Percentiles rank a stretch among this genome's conserved stretches.
These are phyloP conservation scores for Microplitis mediator DNA, from an alignment of 1,140 invertebrate genomes.

Conservation along the genomic window DNA sequence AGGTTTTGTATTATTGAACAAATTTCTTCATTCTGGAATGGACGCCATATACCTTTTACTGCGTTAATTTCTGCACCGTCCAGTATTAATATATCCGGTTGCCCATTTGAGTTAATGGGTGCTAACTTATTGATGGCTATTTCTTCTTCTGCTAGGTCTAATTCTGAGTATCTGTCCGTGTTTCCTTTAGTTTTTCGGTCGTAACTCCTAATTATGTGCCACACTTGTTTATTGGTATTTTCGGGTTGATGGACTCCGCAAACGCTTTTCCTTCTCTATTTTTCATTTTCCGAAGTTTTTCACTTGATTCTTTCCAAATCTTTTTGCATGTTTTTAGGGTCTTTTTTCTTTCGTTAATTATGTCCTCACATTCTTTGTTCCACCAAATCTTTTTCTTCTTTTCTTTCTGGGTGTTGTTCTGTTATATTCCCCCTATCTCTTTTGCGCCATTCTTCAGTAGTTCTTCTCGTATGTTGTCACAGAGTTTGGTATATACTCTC, in stretches of 20 bases:
- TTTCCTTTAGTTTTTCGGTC: not conserved
- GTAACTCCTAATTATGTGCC: constrained; percentile 1
- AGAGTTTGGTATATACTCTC: not conserved
- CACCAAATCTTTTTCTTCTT: not conserved
- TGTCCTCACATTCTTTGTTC: no score
- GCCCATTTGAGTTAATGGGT: not conserved
- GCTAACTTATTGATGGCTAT: not conserved
- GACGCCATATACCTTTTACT: not conserved
- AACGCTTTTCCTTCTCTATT: not conserved
- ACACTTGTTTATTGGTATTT: not conserved
- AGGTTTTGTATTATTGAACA: not conserved
- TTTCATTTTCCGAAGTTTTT: constrained; percentile 8
- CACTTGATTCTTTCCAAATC: not conserved
- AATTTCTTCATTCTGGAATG: constrained; percentile 4
- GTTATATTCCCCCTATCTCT: no score
- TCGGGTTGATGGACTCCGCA: not conserved
- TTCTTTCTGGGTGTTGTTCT: not conserved
- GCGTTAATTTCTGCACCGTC: not conserved
- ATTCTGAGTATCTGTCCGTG: not conserved
- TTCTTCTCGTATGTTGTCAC: not conserved
- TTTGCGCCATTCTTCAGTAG: not conserved
- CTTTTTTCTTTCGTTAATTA: no score
- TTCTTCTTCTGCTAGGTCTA: not conserved
- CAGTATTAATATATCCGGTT: not conserved
- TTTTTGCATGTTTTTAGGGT: not conserved